phyloP scores from a whole-genome alignment of 2,797 vertebrate genomes.

The Malacoraja senta region DNA sequence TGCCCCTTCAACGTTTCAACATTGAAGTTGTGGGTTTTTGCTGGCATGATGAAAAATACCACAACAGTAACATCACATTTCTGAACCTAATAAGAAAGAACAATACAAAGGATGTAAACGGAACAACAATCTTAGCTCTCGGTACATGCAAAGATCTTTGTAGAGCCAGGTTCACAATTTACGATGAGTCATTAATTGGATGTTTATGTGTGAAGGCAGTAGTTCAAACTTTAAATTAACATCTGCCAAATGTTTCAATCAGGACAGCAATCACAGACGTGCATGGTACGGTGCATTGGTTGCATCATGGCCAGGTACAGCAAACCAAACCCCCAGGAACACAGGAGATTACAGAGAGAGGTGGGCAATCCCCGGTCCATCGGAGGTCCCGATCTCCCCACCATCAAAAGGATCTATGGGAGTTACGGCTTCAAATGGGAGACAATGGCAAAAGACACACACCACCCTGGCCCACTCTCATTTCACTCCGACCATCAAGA shows the following conservation, averaged over 20 bases:
- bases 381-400: no score
- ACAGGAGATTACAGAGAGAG: no score
- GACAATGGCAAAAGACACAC: no score
- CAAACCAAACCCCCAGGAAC: no score
- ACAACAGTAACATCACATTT: conserved; percentile 79
- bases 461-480: no score
- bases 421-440: no score
- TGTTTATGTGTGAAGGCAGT: not conserved
- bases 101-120: not conserved
- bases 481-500: no score
- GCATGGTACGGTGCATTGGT: no score
- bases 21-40: conserved; percentile 93
- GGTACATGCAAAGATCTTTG: not conserved
- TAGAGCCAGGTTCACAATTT: not conserved
- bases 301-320: no score
- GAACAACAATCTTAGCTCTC: not conserved
- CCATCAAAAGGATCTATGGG: no score
- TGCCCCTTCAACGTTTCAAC: conserved; percentile 93
- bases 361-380: no score
- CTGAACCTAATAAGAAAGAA: conserved; percentile 65
- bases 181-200: not conserved
- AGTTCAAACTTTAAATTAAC: no score
- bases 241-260: not conserved
- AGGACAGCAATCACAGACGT: not conserved
- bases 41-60: conserved; percentile 96